Percentiles rank a stretch among this genome's conserved stretches.
Evolutionary conservation across 1,140 invertebrate species (phyloP).

Genomic region (Conus ventricosus): DNA sequence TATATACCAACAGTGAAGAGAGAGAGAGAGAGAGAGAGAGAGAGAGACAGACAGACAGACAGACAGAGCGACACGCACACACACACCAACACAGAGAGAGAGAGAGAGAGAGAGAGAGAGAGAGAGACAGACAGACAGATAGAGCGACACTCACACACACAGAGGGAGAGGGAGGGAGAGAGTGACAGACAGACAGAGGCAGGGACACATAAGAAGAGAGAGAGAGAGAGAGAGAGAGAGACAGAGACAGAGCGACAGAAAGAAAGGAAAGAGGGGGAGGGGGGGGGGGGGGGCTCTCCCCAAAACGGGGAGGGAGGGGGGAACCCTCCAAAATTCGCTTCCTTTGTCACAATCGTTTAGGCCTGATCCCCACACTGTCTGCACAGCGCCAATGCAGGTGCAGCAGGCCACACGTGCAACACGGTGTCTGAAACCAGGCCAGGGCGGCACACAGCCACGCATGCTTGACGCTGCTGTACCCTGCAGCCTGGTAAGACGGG

Average conservation of each 20-base stretch:
- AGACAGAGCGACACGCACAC: too few species aligned
- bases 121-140: not conserved
- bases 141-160: not conserved
- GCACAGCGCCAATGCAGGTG: too few species aligned
- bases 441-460: too few species aligned
- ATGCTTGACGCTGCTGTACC: too few species aligned
- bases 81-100: not conserved
- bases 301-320: not conserved
- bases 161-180: not conserved
- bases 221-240: constrained; percentile 10
- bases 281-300: not conserved
- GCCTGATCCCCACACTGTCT: too few species aligned
- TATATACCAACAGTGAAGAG: too few species aligned
- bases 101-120: not conserved
- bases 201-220: constrained; percentile 1
- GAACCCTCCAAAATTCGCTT: not conserved
- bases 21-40: constrained; percentile 20
- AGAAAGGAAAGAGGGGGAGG: not conserved
- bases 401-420: too few species aligned
- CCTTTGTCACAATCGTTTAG: too few species aligned
- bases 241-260: not conserved
- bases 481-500: too few species aligned
- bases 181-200: not conserved
- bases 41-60: constrained; percentile 12
- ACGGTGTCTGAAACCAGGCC: too few species aligned